Conservation (phyloP, 64 coral and sea anemone genomes). For the Actinia tenebrosa region DNA sequence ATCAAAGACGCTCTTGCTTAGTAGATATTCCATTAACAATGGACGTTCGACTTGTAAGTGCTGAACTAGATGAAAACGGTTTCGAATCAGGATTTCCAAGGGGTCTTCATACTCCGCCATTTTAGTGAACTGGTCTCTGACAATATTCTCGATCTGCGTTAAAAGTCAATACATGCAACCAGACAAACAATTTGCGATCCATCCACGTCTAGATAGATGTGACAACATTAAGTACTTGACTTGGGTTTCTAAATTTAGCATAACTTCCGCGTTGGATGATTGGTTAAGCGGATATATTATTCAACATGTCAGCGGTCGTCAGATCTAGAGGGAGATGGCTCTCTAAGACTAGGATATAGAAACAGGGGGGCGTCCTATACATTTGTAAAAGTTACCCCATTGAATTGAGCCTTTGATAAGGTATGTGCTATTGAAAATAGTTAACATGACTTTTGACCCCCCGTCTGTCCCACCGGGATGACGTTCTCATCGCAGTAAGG, state of each 20-base stretch:
- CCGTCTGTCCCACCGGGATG: no score
- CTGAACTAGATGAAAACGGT: conserved; percentile 49
- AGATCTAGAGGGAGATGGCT: background rate
- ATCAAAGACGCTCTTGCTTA: conserved; percentile 43
- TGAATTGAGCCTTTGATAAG: no score
- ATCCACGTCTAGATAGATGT: background rate
- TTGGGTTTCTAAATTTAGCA: background rate
- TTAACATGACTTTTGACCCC: no score
- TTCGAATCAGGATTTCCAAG: conserved; percentile 20
- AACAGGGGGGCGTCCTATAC: background rate
- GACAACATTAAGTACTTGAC: background rate
- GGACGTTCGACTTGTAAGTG: conserved; percentile 48
- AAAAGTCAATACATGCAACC: background rate
- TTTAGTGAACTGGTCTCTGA: no score
- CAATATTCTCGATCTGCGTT: background rate
- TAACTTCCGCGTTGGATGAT: background rate
- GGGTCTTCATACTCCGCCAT: background rate
- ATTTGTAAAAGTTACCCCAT: no score
- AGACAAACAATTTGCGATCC: no score
- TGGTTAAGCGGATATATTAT: background rate
- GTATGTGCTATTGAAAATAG: no score
- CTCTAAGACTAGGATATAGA: background rate
- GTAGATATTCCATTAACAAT: conserved; percentile 49
- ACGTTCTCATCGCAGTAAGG: no score
- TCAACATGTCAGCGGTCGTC: background rate